phyloP scores from a whole-genome alignment of 2,888 invertebrate genomes.

The Blomia tropicalis region DNA sequence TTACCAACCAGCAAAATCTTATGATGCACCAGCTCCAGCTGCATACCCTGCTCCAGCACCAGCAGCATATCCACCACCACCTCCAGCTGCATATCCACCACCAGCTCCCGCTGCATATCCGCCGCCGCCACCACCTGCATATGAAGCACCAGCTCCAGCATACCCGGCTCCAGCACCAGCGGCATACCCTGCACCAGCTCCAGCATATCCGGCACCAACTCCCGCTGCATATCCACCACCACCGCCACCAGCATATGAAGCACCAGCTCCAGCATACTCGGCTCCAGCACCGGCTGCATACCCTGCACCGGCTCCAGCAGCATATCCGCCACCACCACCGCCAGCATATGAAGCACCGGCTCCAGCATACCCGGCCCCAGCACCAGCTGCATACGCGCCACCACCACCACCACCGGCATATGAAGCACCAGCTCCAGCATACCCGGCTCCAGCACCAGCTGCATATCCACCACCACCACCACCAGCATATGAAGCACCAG shows the following conservation, averaged over 20 bases:
- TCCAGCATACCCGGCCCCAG: slow-evolving; percentile 14
- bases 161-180: not conserved
- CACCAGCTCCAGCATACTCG: not conserved
- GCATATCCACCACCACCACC: not conserved
- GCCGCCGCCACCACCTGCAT: not conserved
- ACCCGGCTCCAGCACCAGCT: not conserved
- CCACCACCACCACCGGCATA: slow-evolving; percentile 19
- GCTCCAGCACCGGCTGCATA: not conserved
- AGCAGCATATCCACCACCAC: not conserved
- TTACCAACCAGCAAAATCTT: not conserved
- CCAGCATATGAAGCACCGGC: slow-evolving; percentile 6
- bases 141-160: not conserved
- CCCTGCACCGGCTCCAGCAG: not conserved
- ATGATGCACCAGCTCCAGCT: not conserved
- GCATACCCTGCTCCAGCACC: not conserved
- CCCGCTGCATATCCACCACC: not conserved
- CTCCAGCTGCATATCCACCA: not conserved
- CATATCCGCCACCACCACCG: not conserved
- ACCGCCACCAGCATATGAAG: not conserved
- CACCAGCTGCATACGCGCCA: not conserved
- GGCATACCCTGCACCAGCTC: not conserved
- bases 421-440: slow-evolving; percentile 4
- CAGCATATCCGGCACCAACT: not conserved
- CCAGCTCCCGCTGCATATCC: not conserved
- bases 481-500: not conserved